Conservation (phyloP, 2,888 invertebrate genomes). For the Dastarcus helophoroides region DNA sequence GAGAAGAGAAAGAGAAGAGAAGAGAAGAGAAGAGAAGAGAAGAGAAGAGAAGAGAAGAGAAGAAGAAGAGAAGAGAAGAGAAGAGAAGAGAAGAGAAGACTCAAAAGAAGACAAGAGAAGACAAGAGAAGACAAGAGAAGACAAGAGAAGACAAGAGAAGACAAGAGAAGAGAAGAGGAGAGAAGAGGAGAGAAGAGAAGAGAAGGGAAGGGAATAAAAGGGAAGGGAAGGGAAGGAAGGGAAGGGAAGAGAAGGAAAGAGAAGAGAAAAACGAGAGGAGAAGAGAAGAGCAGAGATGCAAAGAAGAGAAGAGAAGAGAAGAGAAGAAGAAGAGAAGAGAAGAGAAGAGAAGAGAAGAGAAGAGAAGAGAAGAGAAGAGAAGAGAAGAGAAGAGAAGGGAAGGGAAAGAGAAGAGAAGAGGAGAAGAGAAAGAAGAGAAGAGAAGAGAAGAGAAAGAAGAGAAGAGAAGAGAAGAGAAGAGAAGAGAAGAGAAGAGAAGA, state of each 20-base stretch:
- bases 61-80: slow-evolving; percentile 9
- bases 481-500: too few species aligned
- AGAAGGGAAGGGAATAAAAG: slow-evolving; percentile 2
- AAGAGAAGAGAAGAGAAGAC: slow-evolving; percentile 7
- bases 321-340: not conserved
- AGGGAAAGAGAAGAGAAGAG: slow-evolving; percentile 1
- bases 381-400: slow-evolving; percentile 2
- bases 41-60: slow-evolving; percentile 9
- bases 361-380: slow-evolving; percentile 2
- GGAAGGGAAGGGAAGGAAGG: slow-evolving; percentile 2
- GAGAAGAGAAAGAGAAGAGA: slow-evolving; percentile 10
- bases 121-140: slow-evolving; percentile 5
- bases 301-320: too few species aligned
- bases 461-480: too few species aligned
- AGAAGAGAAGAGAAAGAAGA: too few species aligned
- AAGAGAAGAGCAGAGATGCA: too few species aligned
- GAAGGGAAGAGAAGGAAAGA: slow-evolving; percentile 1
- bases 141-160: slow-evolving; percentile 5
- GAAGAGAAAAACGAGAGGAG: slow-evolving; percentile 1
- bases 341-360: not conserved
- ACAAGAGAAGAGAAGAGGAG: slow-evolving; percentile 6
- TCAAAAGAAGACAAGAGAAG: slow-evolving; percentile 9
- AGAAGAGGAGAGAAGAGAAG: slow-evolving; percentile 3
- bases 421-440: slow-evolving; percentile 5
- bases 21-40: slow-evolving; percentile 10